These are phyloP conservation scores for Pseudopipra pipra DNA, from an alignment of 2,113 vertebrate genomes.

Conservation along the genomic window DNA sequence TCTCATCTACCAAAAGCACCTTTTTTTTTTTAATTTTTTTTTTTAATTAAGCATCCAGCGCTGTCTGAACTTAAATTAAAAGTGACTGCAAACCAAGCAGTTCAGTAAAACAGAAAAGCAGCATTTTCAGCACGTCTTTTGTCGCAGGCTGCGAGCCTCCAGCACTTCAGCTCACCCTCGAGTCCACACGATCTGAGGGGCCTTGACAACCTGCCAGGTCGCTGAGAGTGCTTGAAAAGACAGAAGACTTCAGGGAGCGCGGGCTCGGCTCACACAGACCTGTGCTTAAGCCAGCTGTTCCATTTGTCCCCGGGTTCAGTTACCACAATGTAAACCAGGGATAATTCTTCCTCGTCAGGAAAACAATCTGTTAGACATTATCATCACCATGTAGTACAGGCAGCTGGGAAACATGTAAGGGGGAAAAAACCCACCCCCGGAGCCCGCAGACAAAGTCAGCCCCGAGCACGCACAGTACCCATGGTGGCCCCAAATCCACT, in stretches of 20 bases:
- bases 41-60: slow-evolving; percentile 2
- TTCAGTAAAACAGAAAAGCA: not conserved
- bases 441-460: not conserved
- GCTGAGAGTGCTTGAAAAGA: not conserved
- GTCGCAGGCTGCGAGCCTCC: not conserved
- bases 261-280: not conserved
- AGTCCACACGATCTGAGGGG: not conserved
- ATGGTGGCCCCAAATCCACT: not conserved
- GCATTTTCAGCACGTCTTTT: not conserved
- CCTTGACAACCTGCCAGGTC: slow-evolving; percentile 7
- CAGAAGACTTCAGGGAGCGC: fast-evolving
- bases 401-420: not conserved
- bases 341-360: not conserved
- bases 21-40: not conserved
- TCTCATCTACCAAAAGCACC: not conserved
- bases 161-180: not conserved
- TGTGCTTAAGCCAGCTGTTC: not conserved
- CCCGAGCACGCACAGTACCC: not conserved
- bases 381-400: not conserved
- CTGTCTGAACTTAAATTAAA: slow-evolving; percentile 2
- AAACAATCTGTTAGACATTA: not conserved
- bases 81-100: slow-evolving; percentile 9
- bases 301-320: not conserved
- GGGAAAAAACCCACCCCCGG: not conserved
- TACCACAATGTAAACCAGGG: not conserved